Evolutionary conservation across 2,113 vertebrate species (phyloP), one percentile per base, ranked within the genome.

Genomic region (Ceratotherium simum): DNA sequence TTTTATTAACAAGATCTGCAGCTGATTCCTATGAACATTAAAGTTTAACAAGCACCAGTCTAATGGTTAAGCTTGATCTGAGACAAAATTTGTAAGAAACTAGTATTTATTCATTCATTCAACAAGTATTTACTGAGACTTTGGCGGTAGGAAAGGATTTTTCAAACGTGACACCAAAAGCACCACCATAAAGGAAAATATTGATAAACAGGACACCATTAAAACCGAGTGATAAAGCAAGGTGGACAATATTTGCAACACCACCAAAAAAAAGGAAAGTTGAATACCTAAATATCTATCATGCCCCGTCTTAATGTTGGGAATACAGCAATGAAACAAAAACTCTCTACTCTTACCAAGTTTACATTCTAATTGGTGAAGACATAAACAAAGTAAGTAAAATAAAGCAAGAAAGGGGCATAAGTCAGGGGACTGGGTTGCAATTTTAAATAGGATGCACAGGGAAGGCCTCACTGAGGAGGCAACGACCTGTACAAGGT

Each of bases 401-500:
- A 91, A 79, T 36, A 12, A 91, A 90, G 39, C 36, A 79, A 12
- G 9, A 88, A 85, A 80, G 12, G 13, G 36, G 36, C 11, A 75
- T 42, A 54, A 48, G 25, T 23, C 36, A 92, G 18, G 42, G 29
- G 33, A 13, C 62, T 6, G 36, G 56, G 18, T 36, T 91, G 79
- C 14, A 94, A 48, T 84, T 92, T 96, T 80, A 96, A 88, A 84
- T n/a, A 75, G 4, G 39, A 39, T 94, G 69, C 54, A 90, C 10
- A 83, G 56, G 46, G 82, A 75, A 95, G 21, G 70, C 25, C n/a
- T 97, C 81, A 72, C 21, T n/a, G 54, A 92, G 39, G 75, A 93
- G 67, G 13, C 48, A 81, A 91, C 11, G 60, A 94, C 65, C 54
- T 90, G 31, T 48, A 42, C 86, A 93, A 92, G 96, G 91, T 97